Evolutionary conservation across 2,797 vertebrate species (phyloP), one percentile per base, ranked within the genome.

Genomic region (Pangasius krempfi): DNA sequence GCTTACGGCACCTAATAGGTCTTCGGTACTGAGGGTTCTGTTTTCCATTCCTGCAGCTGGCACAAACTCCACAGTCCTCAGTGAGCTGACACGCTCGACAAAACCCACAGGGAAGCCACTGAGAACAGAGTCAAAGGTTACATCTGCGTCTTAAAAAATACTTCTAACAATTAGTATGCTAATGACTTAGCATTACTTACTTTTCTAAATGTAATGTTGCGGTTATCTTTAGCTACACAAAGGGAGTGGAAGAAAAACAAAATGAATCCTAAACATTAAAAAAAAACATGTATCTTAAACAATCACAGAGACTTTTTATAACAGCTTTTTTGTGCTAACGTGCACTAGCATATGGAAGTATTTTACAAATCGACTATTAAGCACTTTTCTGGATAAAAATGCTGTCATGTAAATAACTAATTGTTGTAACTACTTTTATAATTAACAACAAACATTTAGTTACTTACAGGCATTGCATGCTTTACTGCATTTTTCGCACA

Each of bases 101-200:
- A 89, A 96, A 95, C 50, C 97, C 97, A 86, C 98, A 98, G 18
- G 97, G 97, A 91, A 96, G 94, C 95, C 96, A 97, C 97, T 98
- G 90, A 92, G 62, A 27, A 50, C 62, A 86, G 13, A 89, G 30
- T 70, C 0, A 47, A 16, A 47, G n/a, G 4, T 83, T 50, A 87
- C 7, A 20, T 33, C 20, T 30, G 33, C 6, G 73, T 60, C 27
- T 64, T 22, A 50, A 52, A 60, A 66, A 73, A 66, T 18, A 47
- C 58, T 30, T 6, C n/a, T 27, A 12, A 16, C 0, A 52, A 70
- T 25, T 37, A 73, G 9, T 22, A 58, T 58, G 5, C 2, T 40
- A 40, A 68, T 2, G 58, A 64, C n/a, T 3, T 4, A 44, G 30
- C 0, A 18, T 27, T n/a, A 58, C 89, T 92, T 94, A 96, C 96